phyloP scores from a whole-genome alignment of 2,797 vertebrate species.

The Helostoma temminkii region DNA sequence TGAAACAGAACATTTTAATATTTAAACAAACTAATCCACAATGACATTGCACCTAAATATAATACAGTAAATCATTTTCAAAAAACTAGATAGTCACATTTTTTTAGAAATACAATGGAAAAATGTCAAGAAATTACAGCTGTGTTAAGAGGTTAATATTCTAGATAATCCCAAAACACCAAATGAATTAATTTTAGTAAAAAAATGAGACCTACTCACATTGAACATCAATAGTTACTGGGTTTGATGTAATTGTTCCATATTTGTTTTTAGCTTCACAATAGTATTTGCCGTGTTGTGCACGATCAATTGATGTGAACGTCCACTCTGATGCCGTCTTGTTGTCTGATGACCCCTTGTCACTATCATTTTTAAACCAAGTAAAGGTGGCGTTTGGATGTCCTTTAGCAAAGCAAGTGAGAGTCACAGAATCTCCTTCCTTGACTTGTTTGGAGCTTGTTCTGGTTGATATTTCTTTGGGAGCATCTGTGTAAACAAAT shows the following conservation, averaged over 20 bases:
- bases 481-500: conserved; percentile 64
- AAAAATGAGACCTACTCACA: conserved; percentile 65
- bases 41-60: background rate
- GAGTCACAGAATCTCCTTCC: conserved; percentile 36
- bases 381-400: conserved; percentile 8
- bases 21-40: background rate
- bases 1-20: conserved; percentile 44
- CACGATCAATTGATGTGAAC: background rate
- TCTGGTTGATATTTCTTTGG: rapidly evolving
- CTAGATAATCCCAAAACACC: background rate
- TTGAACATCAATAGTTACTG: conserved; percentile 25
- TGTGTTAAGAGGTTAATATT: background rate
- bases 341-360: rapidly evolving
- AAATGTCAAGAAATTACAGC: background rate
- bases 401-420: conserved; percentile 69
- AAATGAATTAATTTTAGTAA: background rate
- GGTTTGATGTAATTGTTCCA: background rate
- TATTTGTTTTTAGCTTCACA: conserved; percentile 61
- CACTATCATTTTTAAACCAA: conserved; percentile 48
- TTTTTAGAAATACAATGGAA: background rate
- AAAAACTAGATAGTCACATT: background rate
- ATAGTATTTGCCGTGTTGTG: conserved; percentile 52
- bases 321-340: background rate
- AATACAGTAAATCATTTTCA: background rate
- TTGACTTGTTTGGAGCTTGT: rapidly evolving